Conservation (phyloP, 2,113 vertebrate genomes). For the Chionis minor region DNA sequence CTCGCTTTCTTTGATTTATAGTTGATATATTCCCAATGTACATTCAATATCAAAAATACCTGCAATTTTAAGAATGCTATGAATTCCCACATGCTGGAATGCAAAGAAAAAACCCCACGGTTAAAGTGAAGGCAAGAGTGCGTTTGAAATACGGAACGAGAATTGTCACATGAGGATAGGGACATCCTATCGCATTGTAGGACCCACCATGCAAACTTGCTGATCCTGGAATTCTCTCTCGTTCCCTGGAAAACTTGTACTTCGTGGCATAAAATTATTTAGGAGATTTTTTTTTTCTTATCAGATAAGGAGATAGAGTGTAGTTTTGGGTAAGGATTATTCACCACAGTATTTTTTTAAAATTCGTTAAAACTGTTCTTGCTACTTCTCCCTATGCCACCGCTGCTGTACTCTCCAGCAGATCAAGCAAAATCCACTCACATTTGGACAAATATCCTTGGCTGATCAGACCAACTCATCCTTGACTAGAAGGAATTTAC, state of each 20-base stretch:
- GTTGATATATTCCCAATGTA: background rate
- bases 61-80: background rate
- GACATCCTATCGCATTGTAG: background rate
- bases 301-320: background rate
- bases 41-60: background rate
- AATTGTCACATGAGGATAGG: background rate
- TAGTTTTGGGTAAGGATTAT: background rate
- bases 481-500: background rate
- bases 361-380: background rate
- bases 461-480: background rate
- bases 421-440: background rate
- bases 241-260: background rate
- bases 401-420: background rate
- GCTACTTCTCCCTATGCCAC: background rate
- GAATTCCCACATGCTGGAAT: background rate
- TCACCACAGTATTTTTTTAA: background rate
- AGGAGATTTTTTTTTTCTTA: accelerated
- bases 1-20: background rate
- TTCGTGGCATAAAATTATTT: background rate
- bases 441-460: background rate
- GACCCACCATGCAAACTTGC: background rate
- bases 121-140: background rate
- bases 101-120: background rate
- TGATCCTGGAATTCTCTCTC: background rate
- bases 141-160: background rate